These are phyloP conservation scores for Sinopyrophorus schimmeli DNA, from an alignment of 2,888 invertebrate genomes.

Conservation along the genomic window DNA sequence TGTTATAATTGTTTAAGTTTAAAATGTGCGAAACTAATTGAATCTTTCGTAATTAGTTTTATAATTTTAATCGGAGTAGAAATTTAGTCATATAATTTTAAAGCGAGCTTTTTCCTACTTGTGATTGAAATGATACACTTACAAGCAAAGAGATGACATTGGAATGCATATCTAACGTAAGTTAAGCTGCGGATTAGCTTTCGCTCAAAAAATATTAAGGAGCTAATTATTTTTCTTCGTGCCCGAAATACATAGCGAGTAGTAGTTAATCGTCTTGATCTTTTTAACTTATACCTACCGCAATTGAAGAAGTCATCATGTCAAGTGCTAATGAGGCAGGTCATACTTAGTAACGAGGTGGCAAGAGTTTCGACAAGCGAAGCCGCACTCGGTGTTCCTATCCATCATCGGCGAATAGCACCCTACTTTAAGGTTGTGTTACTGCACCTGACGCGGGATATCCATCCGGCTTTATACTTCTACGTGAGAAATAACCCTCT, in stretches of 20 bases:
- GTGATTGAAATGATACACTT: too few species aligned
- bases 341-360: slow-evolving; percentile 24
- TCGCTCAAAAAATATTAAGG: too few species aligned
- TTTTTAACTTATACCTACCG: slow-evolving; percentile 19
- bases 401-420: slow-evolving; percentile 30
- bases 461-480: slow-evolving; percentile 49
- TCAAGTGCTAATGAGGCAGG: slow-evolving; percentile 28
- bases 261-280: slow-evolving; percentile 22
- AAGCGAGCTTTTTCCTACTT: too few species aligned
- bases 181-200: too few species aligned
- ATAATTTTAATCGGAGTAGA: too few species aligned
- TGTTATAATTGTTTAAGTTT: too few species aligned
- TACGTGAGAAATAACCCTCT: slow-evolving; percentile 49
- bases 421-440: slow-evolving; percentile 47
- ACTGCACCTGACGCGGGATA: slow-evolving; percentile 47
- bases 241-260: too few species aligned
- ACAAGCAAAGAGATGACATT: too few species aligned
- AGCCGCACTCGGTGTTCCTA: slow-evolving; percentile 24
- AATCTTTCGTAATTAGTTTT: too few species aligned
- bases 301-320: slow-evolving; percentile 28
- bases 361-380: slow-evolving; percentile 26
- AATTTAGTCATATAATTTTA: too few species aligned
- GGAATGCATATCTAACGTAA: too few species aligned
- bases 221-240: slow-evolving; percentile 18
- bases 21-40: too few species aligned